These are phyloP conservation scores for Rhagium mordax DNA, from an alignment of 2,888 invertebrate species.

Conservation along the genomic window DNA sequence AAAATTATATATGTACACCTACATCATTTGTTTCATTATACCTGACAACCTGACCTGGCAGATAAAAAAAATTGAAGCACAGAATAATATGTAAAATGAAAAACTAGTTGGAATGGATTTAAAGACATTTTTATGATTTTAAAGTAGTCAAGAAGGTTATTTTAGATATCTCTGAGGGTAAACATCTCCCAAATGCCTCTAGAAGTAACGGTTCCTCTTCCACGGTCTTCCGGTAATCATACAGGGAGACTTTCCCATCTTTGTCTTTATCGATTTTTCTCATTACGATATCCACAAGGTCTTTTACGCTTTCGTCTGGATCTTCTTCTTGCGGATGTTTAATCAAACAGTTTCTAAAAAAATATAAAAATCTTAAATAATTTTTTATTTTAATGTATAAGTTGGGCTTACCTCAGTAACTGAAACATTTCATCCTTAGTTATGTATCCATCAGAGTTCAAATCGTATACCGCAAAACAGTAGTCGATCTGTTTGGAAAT, in stretches of 20 bases:
- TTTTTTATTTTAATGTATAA: background rate
- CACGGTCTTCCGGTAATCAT: conserved; percentile 79
- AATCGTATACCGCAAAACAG: conserved; percentile 81
- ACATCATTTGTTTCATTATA: too few relatives aligned
- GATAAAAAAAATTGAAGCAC: too few relatives aligned
- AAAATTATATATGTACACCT: too few relatives aligned
- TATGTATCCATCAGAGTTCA: conserved; percentile 79
- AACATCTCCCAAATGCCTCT: conserved; percentile 83
- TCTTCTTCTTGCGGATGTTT: conserved; percentile 83
- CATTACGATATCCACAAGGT: conserved; percentile 81
- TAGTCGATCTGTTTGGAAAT: conserved; percentile 79
- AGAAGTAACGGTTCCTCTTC: conserved; percentile 78
- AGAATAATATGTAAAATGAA: too few relatives aligned
- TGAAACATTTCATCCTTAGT: conserved; percentile 84
- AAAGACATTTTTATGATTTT: conserved; percentile 48
- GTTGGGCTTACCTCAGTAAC: conserved; percentile 70
- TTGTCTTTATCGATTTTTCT: conserved; percentile 83
- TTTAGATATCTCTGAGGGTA: conserved; percentile 76
- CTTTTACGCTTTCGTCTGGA: conserved; percentile 81
- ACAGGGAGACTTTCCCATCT: conserved; percentile 81
- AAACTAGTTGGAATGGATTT: background rate
- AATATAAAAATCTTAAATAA: background rate
- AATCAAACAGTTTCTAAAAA: conserved; percentile 73
- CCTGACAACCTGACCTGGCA: too few relatives aligned
- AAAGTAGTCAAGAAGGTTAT: conserved; percentile 68